phyloP scores from a whole-genome alignment of 2,113 vertebrate species.

The Osmerus eperlanus region DNA sequence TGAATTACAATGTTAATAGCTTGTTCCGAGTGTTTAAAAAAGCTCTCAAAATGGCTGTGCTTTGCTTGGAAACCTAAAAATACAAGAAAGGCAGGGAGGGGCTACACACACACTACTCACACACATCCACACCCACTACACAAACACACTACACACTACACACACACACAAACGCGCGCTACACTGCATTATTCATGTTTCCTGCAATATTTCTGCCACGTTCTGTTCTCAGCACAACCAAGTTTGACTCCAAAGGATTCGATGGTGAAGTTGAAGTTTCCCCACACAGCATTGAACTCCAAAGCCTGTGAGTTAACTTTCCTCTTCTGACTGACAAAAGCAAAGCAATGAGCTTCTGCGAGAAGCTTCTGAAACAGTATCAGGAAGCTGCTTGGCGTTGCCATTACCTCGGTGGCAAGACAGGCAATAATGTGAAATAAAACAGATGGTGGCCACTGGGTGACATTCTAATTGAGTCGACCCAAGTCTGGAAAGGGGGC shows the following conservation, averaged over 20 bases:
- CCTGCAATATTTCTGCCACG: slow-evolving; percentile 19
- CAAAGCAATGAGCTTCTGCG: background rate
- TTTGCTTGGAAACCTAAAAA: too few relatives aligned
- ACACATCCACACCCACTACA: too few relatives aligned
- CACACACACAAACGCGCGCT: too few relatives aligned
- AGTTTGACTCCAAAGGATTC: background rate
- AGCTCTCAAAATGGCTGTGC: too few relatives aligned
- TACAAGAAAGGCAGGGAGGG: too few relatives aligned
- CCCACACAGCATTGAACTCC: background rate
- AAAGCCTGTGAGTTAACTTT: background rate
- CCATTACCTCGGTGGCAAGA: background rate
- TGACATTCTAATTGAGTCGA: slow-evolving; percentile 26
- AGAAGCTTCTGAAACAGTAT: too few relatives aligned
- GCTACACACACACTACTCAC: too few relatives aligned
- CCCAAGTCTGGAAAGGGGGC: slow-evolving; percentile 16
- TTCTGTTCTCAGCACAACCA: slow-evolving; percentile 8
- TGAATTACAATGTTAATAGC: too few relatives aligned
- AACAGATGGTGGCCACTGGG: background rate
- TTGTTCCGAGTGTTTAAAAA: too few relatives aligned
- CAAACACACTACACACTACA: background rate
- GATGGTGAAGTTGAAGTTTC: slow-evolving; percentile 2
- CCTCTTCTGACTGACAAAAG: background rate
- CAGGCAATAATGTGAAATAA: background rate
- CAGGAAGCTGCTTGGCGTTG: background rate
- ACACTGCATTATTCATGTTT: slow-evolving; percentile 36